Conservation (phyloP, 2,113 vertebrate genomes). For the Pollimyrus isidori region DNA sequence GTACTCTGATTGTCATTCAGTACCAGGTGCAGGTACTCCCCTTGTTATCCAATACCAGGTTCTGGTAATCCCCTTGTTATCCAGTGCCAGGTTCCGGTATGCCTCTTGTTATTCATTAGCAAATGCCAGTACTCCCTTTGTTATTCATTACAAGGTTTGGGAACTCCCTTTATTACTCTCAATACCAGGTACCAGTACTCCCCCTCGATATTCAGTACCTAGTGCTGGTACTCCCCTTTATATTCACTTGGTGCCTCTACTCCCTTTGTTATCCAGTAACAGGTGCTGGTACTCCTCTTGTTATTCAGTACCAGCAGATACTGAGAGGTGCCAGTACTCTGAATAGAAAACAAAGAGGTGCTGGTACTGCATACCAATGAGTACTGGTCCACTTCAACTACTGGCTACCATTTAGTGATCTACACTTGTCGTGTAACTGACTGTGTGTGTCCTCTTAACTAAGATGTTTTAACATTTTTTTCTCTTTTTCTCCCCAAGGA, state of each 20-base stretch:
- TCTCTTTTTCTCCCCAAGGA: constrained; percentile 60
- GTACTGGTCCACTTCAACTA: background rate
- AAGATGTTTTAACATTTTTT: background rate
- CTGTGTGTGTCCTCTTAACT: background rate
- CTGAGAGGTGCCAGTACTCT: too few relatives aligned
- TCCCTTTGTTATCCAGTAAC: too few relatives aligned
- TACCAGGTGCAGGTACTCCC: background rate
- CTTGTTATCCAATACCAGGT: background rate
- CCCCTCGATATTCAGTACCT: background rate
- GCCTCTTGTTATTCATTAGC: background rate
- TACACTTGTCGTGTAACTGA: background rate
- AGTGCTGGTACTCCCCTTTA: background rate
- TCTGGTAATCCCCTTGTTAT: background rate
- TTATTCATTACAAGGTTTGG: background rate
- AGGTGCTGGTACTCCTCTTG: too few relatives aligned
- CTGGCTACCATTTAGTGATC: background rate
- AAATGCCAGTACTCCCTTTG: background rate
- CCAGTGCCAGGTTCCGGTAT: background rate
- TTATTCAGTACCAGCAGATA: too few relatives aligned
- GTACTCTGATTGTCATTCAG: background rate
- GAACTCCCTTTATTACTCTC: background rate
- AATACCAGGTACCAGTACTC: background rate
- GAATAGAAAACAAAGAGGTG: background rate
- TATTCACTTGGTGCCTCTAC: background rate
- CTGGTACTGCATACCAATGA: background rate